Evolutionary conservation across 2,888 invertebrate genomes (phyloP), one percentile per base, ranked within the genome.

Genomic region (Stenchaetothrips biformis): DNA sequence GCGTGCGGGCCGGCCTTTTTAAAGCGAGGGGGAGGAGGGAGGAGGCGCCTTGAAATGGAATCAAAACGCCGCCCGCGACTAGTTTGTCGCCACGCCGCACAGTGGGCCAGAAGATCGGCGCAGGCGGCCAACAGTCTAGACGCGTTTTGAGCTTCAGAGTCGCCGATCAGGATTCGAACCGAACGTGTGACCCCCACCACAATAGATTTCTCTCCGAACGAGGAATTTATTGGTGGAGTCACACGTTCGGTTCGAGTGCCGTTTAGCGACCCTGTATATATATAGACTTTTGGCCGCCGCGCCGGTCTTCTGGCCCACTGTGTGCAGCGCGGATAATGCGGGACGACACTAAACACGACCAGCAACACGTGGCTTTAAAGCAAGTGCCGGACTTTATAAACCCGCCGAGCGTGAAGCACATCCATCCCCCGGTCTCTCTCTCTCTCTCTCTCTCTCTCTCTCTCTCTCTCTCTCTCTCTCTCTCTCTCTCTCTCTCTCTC

Each of bases 301-400:
- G 4, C 37, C 37, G 37, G 37, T 37, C 37, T 37, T 37, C 37
- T 37, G 37, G 37, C 37, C 37, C 37, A 37, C 37, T 37, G 37
- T 37, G 37, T 4, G 8, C 67, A 25, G 8, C 67, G 67, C 16
- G 53, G 67, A 74, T 74, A 74, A 74, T 74, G 21, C 67, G 67
- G 25, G 67, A 74, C 67, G 67, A 74, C 67, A 74, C 25, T n/a
- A n/a, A n/a, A n/a, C 67, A 74, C 25, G n/a, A 9, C 1, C 21
- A n/a, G 67, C 67, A 74, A 74, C 67, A 74, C 67, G 67, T 74
- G 67, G 67, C 25, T 74, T 74, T 74, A 74, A 74, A 74, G 67
- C 67, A 74, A 74, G 67, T 74, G 67, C 25, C 25, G n/a, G 67
- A 74, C 67, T 74, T 74, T 74, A 74, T 74, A 74, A 74, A 74